These are phyloP conservation scores for Philopotamus ludificatus DNA, from an alignment of 1,140 invertebrate species.

Conservation along the genomic window DNA sequence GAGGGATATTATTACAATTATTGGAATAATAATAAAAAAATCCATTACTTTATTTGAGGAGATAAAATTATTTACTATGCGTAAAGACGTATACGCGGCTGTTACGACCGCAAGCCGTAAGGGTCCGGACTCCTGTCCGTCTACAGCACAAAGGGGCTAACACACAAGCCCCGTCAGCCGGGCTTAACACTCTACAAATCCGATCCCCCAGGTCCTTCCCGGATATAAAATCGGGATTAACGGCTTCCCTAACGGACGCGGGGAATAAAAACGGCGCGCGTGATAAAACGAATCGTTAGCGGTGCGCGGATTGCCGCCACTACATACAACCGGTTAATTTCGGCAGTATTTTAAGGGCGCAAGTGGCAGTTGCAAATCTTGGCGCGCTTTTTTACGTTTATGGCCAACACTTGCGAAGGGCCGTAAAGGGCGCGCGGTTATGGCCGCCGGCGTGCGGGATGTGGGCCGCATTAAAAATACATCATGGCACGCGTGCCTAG, in stretches of 20 bases:
- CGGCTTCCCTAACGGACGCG: not conserved
- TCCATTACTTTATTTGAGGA: too few species aligned
- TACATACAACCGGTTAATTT: not conserved
- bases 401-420: not conserved
- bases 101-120: too few species aligned
- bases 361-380: constrained; percentile 5
- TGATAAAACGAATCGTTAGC: not conserved
- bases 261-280: not conserved
- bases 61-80: too few species aligned
- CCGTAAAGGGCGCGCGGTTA: not conserved
- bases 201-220: too few species aligned
- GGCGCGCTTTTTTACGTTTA: not conserved
- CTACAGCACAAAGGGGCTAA: too few species aligned
- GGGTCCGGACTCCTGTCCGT: too few species aligned
- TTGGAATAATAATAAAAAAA: too few species aligned
- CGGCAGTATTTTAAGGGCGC: not conserved
- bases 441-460: not conserved
- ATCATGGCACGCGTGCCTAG: constrained; percentile 7
- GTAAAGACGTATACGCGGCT: too few species aligned
- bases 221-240: not conserved
- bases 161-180: too few species aligned
- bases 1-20: too few species aligned
- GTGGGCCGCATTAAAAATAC: constrained; percentile 18
- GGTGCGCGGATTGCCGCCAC: not conserved
- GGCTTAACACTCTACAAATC: too few species aligned